Evolutionary conservation across 2,113 vertebrate species (phyloP), one percentile per base, ranked within the genome.

Genomic region (Piaya cayana): DNA sequence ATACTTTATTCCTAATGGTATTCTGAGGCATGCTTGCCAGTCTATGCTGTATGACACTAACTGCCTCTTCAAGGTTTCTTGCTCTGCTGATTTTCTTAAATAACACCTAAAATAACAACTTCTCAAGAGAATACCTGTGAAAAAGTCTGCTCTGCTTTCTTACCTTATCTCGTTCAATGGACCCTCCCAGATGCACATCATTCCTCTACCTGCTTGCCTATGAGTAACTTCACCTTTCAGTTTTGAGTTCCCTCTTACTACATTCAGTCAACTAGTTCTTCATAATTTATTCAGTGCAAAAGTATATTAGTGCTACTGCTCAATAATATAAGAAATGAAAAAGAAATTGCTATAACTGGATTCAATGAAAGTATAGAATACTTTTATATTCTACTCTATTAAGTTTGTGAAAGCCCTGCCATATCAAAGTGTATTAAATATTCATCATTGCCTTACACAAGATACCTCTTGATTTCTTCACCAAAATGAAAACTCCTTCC

Each of bases 401-500:
- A 53, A 70, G 39, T 75, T 83, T 80, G 59, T 86, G 43, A 83
- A 92, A 89, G 11, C n/a, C 32, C 45, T 91, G 16, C 16, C 7
- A 20, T 82, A 62, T 91, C 43, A 86, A 96, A 90, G 6, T 23
- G 18, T 53, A 93, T 62, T 89, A 92, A 85, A 72, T 91, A 78
- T 64, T 91, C 32, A 62, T 59, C 49, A 60, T 32, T 42, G 21
- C 39, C 60, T 95, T 84, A 80, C 39, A 32, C 18, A 82, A 64
- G 71, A 36, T 52, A 80, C 72, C 65, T 91, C 59, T 53, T 43
- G 42, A 86, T 89, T 91, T 75, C 53, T 23, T 63, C 6, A 36
- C 64, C 84, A 78, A 94, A 96, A 86, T 79, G 53, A 92, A 96
- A 93, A 93, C 23, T 62, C 49, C 37, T 72, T 93, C 69, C 12